Evolutionary conservation across 2,797 vertebrate genomes (phyloP).

Genomic region (Acanthiza pusilla): DNA sequence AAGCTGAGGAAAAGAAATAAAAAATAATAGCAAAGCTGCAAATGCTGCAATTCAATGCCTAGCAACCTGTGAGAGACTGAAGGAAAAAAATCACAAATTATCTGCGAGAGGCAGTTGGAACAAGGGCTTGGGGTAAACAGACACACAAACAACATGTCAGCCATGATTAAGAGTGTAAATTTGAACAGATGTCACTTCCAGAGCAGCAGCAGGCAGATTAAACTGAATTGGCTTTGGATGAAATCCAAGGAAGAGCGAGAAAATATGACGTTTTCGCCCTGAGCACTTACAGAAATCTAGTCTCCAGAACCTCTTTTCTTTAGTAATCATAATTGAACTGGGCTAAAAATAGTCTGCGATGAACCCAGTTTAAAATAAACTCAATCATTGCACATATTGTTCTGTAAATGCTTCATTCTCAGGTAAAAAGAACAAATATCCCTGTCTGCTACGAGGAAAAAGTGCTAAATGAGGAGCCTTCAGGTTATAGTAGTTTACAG

Average conservation of each 20-base stretch:
- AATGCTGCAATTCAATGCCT: conserved; percentile 51
- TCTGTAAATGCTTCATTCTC: background rate
- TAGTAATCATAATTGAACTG: background rate
- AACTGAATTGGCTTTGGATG: conserved; percentile 71
- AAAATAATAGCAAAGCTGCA: conserved; percentile 37
- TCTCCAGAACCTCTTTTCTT: conserved; percentile 50
- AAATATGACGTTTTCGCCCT: conserved; percentile 37
- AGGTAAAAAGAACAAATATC: background rate
- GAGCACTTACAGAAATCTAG: conserved; percentile 8
- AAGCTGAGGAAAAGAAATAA: conserved; percentile 39
- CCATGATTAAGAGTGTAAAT: conserved; percentile 76
- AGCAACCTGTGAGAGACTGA: conserved; percentile 57
- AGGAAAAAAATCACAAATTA: conserved; percentile 73
- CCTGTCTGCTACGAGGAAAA: background rate
- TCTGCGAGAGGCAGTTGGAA: conserved; percentile 66
- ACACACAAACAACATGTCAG: conserved; percentile 73
- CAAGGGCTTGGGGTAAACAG: conserved; percentile 73
- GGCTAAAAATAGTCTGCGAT: background rate
- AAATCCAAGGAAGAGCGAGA: conserved; percentile 64
- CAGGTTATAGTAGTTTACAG: background rate
- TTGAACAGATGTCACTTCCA: conserved; percentile 79
- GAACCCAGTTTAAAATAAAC: conserved; percentile 8
- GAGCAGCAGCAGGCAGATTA: conserved; percentile 74
- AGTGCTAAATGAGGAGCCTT: background rate
- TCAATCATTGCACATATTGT: background rate